Conservation (phyloP, 2,113 vertebrate species). For the Pagrus major region DNA sequence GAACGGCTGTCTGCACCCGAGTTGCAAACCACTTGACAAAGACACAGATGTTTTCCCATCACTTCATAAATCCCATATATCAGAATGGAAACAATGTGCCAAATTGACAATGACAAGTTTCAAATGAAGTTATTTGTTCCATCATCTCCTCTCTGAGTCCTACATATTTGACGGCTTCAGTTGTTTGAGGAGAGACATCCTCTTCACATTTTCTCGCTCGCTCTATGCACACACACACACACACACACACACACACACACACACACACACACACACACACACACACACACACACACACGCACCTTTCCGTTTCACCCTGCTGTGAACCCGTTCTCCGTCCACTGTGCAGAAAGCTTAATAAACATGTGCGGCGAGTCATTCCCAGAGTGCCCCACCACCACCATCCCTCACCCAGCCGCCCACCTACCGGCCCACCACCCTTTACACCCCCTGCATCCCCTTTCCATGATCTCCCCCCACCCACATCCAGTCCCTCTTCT, state of each 20-base stretch:
- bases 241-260: constrained; percentile 53
- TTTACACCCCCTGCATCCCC: constrained; percentile 41
- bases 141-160: constrained; percentile 2
- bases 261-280: constrained; percentile 35
- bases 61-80: constrained; percentile 6
- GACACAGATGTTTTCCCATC: background rate
- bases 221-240: constrained; percentile 18
- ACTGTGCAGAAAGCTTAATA: constrained; percentile 75
- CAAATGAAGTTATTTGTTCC: constrained; percentile 27
- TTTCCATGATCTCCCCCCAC: constrained; percentile 16
- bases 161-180: background rate
- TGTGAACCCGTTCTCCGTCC: constrained; percentile 71
- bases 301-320: constrained; percentile 75
- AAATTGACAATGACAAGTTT: constrained; percentile 2
- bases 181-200: constrained; percentile 59
- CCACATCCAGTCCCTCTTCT: constrained; percentile 44
- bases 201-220: constrained; percentile 28
- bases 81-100: background rate
- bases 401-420: constrained; percentile 26
- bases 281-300: constrained; percentile 48
- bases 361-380: constrained; percentile 68
- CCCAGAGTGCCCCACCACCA: constrained; percentile 56
- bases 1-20: background rate
- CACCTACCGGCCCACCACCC: constrained; percentile 19
- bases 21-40: background rate